Base-by-base conservation (phyloP, 64 coral and sea anemone species). In the Montipora efflorescens region DNA sequence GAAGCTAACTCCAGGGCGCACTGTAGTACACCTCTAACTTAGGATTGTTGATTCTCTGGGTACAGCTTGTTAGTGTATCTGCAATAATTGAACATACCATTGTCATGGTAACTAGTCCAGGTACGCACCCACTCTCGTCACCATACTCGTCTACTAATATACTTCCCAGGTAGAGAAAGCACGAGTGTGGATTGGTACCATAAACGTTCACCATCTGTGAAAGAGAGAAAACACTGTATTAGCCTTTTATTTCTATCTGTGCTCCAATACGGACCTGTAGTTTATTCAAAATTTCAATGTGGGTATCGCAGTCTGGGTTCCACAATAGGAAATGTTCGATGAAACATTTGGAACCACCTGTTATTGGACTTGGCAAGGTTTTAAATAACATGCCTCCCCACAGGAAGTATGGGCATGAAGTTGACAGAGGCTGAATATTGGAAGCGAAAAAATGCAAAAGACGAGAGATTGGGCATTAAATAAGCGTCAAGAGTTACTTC, bases 121-220 rank as follows among this genome's bases (percentile, higher is more conserved):
- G 87, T 28, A 98, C 90, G 87, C 96, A 98, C 1, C 90, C 94
- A 8, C 68, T 44, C 43, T 98, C 96, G 59, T 93, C 94, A 87
- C 96, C 96, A 93, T 98, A 98, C 86, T 98, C 96, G 75, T 98
- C 96, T 4, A 98, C 93, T 75, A 98, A 87, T 67, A 98, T 98
- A 87, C 96, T 98, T 14, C 90, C 96, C 79, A 98, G 84, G 71
- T 98, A 98, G 15, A 98, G 96, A 74, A 93, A 98, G 19, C 96
- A 98, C 19, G 96, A 98, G 59, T 98, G 96, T 18, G 89, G 94
- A 89, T 98, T 91, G 52, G 75, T 67, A 68, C 67, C 90, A 79
- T 95, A 98, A 8, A 93, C 92, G 8, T 79, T 74, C 8, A 98
- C 93, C 94, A 98, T 98, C 96, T 98, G 22, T 43, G 22, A 78